Evolutionary conservation across 2,797 vertebrate genomes (phyloP), one percentile per base, ranked within the genome.

Genomic region (Oreonectes daqikongensis): DNA sequence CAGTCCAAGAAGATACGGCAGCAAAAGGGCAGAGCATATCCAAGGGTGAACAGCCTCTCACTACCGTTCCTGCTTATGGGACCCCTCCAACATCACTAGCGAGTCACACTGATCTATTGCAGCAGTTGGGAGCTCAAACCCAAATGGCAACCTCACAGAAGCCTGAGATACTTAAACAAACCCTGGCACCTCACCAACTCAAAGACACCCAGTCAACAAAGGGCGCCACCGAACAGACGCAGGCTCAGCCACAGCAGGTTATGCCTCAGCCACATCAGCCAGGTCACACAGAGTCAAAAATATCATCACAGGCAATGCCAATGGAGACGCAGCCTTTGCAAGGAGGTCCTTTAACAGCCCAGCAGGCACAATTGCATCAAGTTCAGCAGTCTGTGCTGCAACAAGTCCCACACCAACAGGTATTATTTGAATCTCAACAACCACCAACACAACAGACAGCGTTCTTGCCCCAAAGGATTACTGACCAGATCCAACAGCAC

Each of bases 1-100:
- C 84, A 38, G 85, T 69, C 80, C 44, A 82, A 50, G 86, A 75
- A 24, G 85, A 89, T 60, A 30, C 82, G 61, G 48, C 24, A 68
- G 80, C 80, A 65, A 70, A 76, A 64, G 84, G 79, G 59, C 75
- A 85, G 52, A 81, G 74, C 78, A 66, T 87, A 50, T 79, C 84
- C 79, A 79, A 85, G 69, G 78, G 28, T 9, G 84, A 88, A 52
- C 84, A 8, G 38, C 72, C 53, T 72, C 32, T 79, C 30, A 85
- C 87, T 67, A 81, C 84, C 72, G 63, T 85, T 61, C 77, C 88
- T 70, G 80, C 85, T 84, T 84, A 89, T 71, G 79, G 80, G 86
- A 70, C 84, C 75, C 80, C 84, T 74, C 78, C 86, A 80, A 78
- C 79, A 20, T 77, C 81, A 20, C 26, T 84, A 26, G 77, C 85